phyloP scores from a whole-genome alignment of 2,888 invertebrate species.

The Rambutsinella grinnellia region DNA sequence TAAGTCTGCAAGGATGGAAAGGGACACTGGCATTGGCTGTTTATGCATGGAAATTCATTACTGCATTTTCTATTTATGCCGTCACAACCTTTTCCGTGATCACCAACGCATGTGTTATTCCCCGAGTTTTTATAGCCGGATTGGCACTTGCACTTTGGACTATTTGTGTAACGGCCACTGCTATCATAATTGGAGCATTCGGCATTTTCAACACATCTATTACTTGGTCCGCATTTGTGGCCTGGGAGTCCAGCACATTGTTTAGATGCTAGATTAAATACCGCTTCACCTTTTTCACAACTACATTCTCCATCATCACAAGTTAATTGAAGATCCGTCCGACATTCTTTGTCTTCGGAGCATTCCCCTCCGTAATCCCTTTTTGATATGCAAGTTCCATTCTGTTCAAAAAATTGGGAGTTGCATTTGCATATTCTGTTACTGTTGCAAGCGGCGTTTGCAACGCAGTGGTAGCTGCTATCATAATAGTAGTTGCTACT shows the following conservation, averaged over 20 bases:
- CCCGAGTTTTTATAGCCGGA: conserved; percentile 4
- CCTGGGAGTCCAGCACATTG: conserved; percentile 14
- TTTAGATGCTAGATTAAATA: conserved; percentile 13
- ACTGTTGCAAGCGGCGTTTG: too few relatives aligned
- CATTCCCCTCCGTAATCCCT: conserved; percentile 4
- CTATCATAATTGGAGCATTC: conserved; percentile 11
- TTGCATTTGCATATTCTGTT: too few relatives aligned
- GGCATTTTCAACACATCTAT: not conserved
- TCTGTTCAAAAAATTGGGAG: too few relatives aligned
- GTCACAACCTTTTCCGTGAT: conserved; percentile 20
- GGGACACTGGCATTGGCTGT: conserved; percentile 24
- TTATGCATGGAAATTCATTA: conserved; percentile 27
- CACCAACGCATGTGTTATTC: conserved; percentile 20
- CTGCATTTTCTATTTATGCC: not conserved
- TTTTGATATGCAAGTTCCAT: conserved; percentile 9
- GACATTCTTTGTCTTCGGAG: conserved; percentile 21
- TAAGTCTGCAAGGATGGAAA: conserved; percentile 31
- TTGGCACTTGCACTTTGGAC: not conserved
- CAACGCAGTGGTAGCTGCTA: too few relatives aligned
- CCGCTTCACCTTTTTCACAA: conserved; percentile 28
- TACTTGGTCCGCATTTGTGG: too few relatives aligned
- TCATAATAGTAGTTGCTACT: too few relatives aligned
- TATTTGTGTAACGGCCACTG: conserved; percentile 26
- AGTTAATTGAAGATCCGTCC: conserved; percentile 2
- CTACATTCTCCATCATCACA: conserved; percentile 14